A percentile compares a stretch with the other conserved stretches of the same genome.
These are phyloP conservation scores for Apis laboriosa DNA, from an alignment of 1,140 invertebrate genomes.

Conservation along the genomic window DNA sequence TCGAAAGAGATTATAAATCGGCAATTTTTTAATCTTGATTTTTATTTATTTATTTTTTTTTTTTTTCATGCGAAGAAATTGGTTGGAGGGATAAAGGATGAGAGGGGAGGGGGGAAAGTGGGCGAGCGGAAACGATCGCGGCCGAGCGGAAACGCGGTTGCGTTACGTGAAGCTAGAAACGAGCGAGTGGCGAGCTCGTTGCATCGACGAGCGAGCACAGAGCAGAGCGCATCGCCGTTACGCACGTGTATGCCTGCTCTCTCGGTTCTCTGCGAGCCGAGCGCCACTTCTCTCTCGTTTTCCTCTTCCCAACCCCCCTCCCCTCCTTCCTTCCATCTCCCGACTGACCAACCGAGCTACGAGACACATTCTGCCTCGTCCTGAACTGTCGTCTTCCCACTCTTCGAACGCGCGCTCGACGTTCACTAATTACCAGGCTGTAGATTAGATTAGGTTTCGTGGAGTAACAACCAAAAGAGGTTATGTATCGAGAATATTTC, in stretches of 20 bases:
- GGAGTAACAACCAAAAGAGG: too few relatives aligned
- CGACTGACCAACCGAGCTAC: not conserved
- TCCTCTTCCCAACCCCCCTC: not conserved
- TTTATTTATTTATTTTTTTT: too few relatives aligned
- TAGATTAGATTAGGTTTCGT: too few relatives aligned
- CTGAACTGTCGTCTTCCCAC: slow-evolving; percentile 24
- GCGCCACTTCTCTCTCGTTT: not conserved
- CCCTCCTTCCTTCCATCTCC: not conserved
- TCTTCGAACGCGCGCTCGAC: not conserved
- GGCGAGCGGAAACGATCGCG: slow-evolving; percentile 53
- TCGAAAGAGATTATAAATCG: too few relatives aligned
- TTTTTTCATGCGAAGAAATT: not conserved
- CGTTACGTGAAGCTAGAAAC: slow-evolving; percentile 57
- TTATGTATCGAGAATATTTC: not conserved
- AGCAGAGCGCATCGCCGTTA: slow-evolving; percentile 11
- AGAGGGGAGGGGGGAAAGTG: slow-evolving; percentile 25
- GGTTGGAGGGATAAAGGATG: not conserved
- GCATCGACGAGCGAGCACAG: slow-evolving; percentile 6
- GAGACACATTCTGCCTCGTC: not conserved
- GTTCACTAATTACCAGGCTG: too few relatives aligned
- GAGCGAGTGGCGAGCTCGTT: slow-evolving; percentile 13
- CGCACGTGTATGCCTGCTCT: slow-evolving; percentile 33
- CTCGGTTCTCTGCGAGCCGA: not conserved
- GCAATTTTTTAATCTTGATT: too few relatives aligned
- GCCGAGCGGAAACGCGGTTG: slow-evolving; percentile 61